Evolutionary conservation across 2,888 invertebrate genomes (phyloP).

Genomic region (Therioaphis trifolii): DNA sequence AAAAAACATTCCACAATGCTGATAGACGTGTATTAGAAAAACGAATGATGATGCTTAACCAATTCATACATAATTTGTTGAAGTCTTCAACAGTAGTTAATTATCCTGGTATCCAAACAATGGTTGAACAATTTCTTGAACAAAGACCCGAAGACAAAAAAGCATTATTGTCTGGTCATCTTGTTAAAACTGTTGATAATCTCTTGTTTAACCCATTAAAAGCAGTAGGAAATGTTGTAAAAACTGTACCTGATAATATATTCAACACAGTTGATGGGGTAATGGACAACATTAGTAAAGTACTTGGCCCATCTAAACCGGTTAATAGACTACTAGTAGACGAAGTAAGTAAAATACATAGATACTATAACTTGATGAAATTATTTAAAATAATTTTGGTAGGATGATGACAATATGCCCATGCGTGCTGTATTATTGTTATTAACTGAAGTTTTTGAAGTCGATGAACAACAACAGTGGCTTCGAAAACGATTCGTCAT

Average conservation of each 20-base stretch:
- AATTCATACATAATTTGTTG: conserved; percentile 80
- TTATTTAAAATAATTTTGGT: conserved; percentile 64
- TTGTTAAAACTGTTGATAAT: conserved; percentile 76
- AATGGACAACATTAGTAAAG: conserved; percentile 71
- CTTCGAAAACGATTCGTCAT: conserved; percentile 80
- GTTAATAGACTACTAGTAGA: conserved; percentile 19
- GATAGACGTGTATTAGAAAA: conserved; percentile 85
- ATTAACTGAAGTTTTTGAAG: conserved; percentile 87
- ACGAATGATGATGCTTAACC: conserved; percentile 83
- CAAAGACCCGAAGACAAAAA: conserved; percentile 66
- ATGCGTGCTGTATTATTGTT: conserved; percentile 81
- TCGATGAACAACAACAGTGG: conserved; percentile 85
- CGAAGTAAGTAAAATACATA: conserved; percentile 16
- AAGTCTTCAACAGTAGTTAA: conserved; percentile 73
- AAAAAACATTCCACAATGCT: conserved; percentile 94
- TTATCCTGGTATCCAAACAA: conserved; percentile 75
- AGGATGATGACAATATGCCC: conserved; percentile 82
- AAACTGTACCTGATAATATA: conserved; percentile 89
- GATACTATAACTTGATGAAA: not conserved
- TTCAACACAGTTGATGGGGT: conserved; percentile 86
- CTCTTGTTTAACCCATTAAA: conserved; percentile 81
- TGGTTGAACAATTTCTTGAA: conserved; percentile 76
- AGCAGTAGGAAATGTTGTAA: conserved; percentile 79
- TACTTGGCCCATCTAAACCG: conserved; percentile 53
- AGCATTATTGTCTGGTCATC: conserved; percentile 69